Evolutionary conservation across 2,888 invertebrate species (phyloP).

Genomic region (Eledone cirrhosa): DNA sequence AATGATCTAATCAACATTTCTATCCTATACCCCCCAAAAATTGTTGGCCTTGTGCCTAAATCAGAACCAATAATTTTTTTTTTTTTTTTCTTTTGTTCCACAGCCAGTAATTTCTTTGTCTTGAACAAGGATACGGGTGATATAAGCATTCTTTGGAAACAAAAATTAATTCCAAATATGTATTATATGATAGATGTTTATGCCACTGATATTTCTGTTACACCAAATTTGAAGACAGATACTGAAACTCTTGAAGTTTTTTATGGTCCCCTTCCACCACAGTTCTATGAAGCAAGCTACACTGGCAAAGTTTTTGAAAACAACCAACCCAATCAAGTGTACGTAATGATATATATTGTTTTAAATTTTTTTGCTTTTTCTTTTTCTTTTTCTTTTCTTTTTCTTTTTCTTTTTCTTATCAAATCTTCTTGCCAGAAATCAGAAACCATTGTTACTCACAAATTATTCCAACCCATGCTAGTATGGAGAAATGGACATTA

Average conservation of each 20-base stretch:
- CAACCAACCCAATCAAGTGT: slow-evolving; percentile 10
- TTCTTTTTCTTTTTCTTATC: too few species aligned
- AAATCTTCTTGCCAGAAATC: too few species aligned
- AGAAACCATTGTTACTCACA: too few species aligned
- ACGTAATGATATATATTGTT: background rate
- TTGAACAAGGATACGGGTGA: background rate
- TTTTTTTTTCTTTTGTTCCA: background rate
- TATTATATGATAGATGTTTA: background rate
- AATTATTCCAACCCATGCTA: too few species aligned
- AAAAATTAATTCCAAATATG: background rate
- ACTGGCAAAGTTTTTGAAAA: background rate
- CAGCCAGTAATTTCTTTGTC: background rate
- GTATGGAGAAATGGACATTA: too few species aligned
- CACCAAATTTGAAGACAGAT: too few species aligned
- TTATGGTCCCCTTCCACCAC: background rate
- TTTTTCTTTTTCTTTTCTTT: background rate
- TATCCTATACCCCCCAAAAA: too few species aligned
- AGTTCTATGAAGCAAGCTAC: background rate
- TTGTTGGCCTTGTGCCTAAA: too few species aligned
- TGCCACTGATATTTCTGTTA: background rate
- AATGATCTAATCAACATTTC: too few species aligned
- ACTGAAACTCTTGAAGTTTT: background rate
- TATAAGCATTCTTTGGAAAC: background rate
- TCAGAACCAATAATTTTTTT: too few species aligned
- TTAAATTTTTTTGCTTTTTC: background rate